phyloP scores from a whole-genome alignment of 2,797 vertebrate species.

The Hyperoplus lanceolatus region DNA sequence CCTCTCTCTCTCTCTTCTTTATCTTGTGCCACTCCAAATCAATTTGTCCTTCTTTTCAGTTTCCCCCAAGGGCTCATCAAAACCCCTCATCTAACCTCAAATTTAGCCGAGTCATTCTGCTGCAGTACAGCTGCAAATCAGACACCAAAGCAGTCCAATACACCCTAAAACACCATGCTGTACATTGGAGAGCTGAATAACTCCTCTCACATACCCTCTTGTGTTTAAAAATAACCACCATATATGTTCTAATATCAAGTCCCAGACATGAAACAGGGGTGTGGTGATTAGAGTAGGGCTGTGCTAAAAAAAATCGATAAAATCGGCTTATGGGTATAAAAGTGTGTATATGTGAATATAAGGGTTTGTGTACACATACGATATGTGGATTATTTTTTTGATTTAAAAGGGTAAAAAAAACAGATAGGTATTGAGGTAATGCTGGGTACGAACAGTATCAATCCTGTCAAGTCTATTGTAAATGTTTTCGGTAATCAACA shows the following conservation, averaged over 20 bases:
- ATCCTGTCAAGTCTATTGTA: too few relatives aligned
- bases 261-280: constrained; percentile 16
- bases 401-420: too few relatives aligned
- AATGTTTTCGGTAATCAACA: too few relatives aligned
- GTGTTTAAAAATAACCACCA: constrained; percentile 33
- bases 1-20: not conserved
- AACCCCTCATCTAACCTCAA: constrained; percentile 20
- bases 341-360: too few relatives aligned
- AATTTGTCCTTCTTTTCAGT: constrained; percentile 35
- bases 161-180: not conserved
- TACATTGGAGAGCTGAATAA: constrained; percentile 6
- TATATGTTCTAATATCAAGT: constrained; percentile 2
- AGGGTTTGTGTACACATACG: too few relatives aligned
- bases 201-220: constrained; percentile 10
- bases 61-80: constrained; percentile 25
- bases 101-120: constrained; percentile 46
- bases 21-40: not conserved
- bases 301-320: too few relatives aligned
- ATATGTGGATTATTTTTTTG: too few relatives aligned
- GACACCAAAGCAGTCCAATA: constrained; percentile 4
- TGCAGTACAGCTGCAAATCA: constrained; percentile 31
- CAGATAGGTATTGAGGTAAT: too few relatives aligned
- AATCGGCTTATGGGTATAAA: too few relatives aligned
- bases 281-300: not conserved
- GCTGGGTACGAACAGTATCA: too few relatives aligned